Percentiles rank a stretch among this genome's conserved stretches.
phyloP scores from a whole-genome alignment of 2,888 invertebrate genomes.

The Atherix ibis region DNA sequence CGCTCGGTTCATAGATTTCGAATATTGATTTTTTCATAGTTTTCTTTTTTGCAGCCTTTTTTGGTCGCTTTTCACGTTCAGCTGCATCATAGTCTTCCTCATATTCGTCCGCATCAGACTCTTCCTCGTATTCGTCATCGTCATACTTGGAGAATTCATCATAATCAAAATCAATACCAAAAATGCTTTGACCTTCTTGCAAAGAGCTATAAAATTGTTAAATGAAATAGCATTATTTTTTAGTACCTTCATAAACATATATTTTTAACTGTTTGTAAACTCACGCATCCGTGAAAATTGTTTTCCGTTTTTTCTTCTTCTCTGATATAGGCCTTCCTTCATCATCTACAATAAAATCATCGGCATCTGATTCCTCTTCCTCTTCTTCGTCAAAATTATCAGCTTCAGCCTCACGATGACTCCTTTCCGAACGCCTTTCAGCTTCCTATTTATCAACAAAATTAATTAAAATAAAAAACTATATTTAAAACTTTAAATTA shows the following conservation, averaged over 20 bases:
- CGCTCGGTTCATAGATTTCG: slow-evolving; percentile 94
- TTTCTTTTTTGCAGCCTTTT: slow-evolving; percentile 60
- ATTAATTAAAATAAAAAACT: not conserved
- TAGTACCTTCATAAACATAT: too few species aligned
- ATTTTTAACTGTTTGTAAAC: too few species aligned
- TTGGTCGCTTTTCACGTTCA: slow-evolving; percentile 44
- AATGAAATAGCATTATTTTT: too few species aligned
- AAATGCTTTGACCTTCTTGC: slow-evolving; percentile 97
- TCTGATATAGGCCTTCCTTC: slow-evolving; percentile 78
- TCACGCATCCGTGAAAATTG: slow-evolving; percentile 75
- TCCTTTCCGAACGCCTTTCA: slow-evolving; percentile 57
- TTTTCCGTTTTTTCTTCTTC: slow-evolving; percentile 61
- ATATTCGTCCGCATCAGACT: slow-evolving; percentile 63
- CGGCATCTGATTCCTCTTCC: slow-evolving; percentile 70
- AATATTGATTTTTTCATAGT: slow-evolving; percentile 74
- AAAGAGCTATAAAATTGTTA: slow-evolving; percentile 52
- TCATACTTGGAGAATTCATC: slow-evolving; percentile 80
- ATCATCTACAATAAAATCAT: slow-evolving; percentile 96
- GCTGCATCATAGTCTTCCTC: slow-evolving; percentile 63
- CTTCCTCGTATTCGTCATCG: slow-evolving; percentile 66
- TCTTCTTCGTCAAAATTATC: slow-evolving; percentile 64
- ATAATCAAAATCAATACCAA: slow-evolving; percentile 97
- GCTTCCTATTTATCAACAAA: slow-evolving; percentile 43
- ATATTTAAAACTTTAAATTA: not conserved
- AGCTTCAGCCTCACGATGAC: slow-evolving; percentile 44